A percentile compares a stretch with the other conserved stretches of the same genome.
phyloP scores from a whole-genome alignment of 2,113 vertebrate genomes.

The Bungarus multicinctus region DNA sequence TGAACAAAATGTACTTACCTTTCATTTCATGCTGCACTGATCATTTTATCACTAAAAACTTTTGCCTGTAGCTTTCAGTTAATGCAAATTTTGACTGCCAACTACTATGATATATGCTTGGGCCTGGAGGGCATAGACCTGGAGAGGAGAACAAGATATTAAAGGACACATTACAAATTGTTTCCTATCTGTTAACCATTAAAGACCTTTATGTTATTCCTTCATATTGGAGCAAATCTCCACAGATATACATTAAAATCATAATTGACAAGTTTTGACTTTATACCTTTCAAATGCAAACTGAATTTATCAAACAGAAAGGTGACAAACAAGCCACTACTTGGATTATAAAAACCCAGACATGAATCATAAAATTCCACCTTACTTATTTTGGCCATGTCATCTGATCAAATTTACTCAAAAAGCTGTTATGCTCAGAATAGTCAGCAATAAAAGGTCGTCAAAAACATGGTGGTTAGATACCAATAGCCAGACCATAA shows the following conservation, averaged over 20 bases:
- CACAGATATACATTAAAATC: not conserved
- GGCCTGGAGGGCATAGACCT: not conserved
- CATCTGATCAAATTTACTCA: not conserved
- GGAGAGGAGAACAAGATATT: not conserved
- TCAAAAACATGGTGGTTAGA: not conserved
- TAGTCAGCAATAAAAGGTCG: not conserved
- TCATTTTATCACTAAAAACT: constrained; percentile 22
- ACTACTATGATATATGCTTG: not conserved
- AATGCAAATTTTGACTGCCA: not conserved
- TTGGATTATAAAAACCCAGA: not conserved
- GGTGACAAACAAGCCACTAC: not conserved
- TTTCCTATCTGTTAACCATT: not conserved
- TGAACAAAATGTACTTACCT: not conserved
- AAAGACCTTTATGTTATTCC: not conserved
- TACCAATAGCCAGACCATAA: not conserved
- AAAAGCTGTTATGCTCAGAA: too few relatives aligned
- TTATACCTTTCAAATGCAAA: not conserved
- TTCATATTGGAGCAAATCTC: not conserved
- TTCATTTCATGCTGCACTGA: constrained; percentile 17
- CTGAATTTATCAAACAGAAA: not conserved
- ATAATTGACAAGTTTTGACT: not conserved
- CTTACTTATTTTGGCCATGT: not conserved
- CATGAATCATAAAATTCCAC: not conserved
- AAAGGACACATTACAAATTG: not conserved
- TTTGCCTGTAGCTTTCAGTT: constrained; percentile 12